Conservation (phyloP, 2,797 vertebrate species). For the Mormyrus proboscirostris region DNA sequence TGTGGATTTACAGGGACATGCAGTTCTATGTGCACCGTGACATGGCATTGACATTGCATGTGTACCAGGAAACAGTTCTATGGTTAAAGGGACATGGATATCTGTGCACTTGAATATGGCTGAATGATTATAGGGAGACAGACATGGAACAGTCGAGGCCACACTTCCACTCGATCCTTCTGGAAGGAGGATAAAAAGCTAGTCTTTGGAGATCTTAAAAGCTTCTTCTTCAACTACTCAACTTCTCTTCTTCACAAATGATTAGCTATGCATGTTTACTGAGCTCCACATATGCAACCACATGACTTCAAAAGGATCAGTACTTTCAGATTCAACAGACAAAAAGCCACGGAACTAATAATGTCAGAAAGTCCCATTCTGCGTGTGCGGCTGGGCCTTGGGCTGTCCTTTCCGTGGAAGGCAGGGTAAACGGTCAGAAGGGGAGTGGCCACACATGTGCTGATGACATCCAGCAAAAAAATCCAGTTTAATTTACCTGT, state of each 20-base stretch:
- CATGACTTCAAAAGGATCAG: slow-evolving; percentile 49
- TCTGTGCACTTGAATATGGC: neutral
- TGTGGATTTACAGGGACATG: neutral
- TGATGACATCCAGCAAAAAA: neutral
- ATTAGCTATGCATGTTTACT: slow-evolving; percentile 27
- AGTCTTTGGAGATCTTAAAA: neutral
- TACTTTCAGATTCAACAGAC: slow-evolving; percentile 46
- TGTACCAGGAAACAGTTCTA: neutral
- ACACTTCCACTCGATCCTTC: neutral
- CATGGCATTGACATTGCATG: neutral
- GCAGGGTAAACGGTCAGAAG: slow-evolving; percentile 36
- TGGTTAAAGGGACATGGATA: neutral
- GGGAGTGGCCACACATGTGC: neutral
- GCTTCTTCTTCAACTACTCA: slow-evolving; percentile 28
- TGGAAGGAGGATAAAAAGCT: neutral
- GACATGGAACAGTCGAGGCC: neutral
- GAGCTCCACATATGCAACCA: slow-evolving; percentile 40
- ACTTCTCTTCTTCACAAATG: slow-evolving; percentile 33
- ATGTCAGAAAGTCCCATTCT: slow-evolving; percentile 43
- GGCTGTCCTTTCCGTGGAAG: slow-evolving; percentile 22
- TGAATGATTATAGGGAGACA: neutral
- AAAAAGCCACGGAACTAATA: slow-evolving; percentile 56
- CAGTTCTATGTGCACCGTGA: neutral
- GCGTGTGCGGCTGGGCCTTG: slow-evolving; percentile 26
- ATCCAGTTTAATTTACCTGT: neutral